Evolutionary conservation across 2,888 invertebrate genomes (phyloP).

Genomic region (Helicoverpa assulta): DNA sequence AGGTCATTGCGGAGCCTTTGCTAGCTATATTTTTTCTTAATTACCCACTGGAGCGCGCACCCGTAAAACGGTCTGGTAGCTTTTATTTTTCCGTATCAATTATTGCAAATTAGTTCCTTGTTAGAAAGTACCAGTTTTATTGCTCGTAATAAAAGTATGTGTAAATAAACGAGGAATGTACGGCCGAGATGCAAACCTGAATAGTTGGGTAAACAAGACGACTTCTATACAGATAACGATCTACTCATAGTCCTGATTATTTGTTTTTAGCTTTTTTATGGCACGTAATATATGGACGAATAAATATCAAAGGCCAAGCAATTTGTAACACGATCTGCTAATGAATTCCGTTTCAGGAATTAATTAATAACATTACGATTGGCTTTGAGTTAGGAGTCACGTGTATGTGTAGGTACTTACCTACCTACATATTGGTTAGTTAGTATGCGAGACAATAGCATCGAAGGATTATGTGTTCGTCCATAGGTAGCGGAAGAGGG

Average conservation of each 20-base stretch:
- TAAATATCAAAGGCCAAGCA: slow-evolving; percentile 45
- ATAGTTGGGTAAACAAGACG: slow-evolving; percentile 32
- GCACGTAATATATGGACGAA: slow-evolving; percentile 18
- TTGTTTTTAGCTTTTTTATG: slow-evolving; percentile 17
- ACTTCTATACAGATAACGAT: slow-evolving; percentile 20
- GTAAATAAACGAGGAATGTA: slow-evolving; percentile 20
- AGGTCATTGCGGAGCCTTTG: slow-evolving; percentile 76
- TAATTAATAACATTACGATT: slow-evolving; percentile 40
- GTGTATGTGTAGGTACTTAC: background rate
- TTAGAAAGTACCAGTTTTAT: slow-evolving; percentile 53
- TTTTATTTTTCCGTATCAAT: slow-evolving; percentile 61
- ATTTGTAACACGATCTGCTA: slow-evolving; percentile 49
- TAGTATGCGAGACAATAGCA: slow-evolving; percentile 56
- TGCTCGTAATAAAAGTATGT: slow-evolving; percentile 32
- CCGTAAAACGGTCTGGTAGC: slow-evolving; percentile 62
- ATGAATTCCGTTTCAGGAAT: slow-evolving; percentile 49
- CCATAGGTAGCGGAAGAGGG: slow-evolving; percentile 50
- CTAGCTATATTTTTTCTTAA: slow-evolving; percentile 60
- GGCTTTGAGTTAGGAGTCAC: slow-evolving; percentile 11
- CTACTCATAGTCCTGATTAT: slow-evolving; percentile 14
- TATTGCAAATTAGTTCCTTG: slow-evolving; percentile 61
- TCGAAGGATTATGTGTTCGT: slow-evolving; percentile 45
- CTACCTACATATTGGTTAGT: slow-evolving; percentile 20
- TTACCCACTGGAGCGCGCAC: slow-evolving; percentile 55
- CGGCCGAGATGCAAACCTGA: slow-evolving; percentile 29